Base-by-base conservation (phyloP, 2,797 vertebrate species). In the Mallotus villosus region DNA sequence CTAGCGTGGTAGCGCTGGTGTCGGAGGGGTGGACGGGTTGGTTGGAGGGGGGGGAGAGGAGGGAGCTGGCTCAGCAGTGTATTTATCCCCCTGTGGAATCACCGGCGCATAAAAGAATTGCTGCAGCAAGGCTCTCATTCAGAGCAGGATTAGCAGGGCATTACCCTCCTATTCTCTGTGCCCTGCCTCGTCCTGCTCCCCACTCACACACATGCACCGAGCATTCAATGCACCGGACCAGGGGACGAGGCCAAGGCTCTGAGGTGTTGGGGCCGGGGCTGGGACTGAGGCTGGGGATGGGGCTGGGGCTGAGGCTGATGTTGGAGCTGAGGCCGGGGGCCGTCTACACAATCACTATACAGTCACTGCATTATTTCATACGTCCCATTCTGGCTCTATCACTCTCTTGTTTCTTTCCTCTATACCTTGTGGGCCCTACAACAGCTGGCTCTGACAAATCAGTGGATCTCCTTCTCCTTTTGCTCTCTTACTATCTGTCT, bases 81-180 rank as follows among this genome's bases (percentile, higher is more conserved):
- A 71, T 76, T 91, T 84, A 80, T 90, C 86, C 84, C 79, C 72
- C 81, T 62, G 75, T 80, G 83, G 85, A 89, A 90, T 90, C 84
- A 73, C 79, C 84, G 80, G 83, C 88, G 89, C 87, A 92, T 90
- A 90, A 92, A 91, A 90, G 87, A 90, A 85, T 55, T 91, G 90
- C 90, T 91, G 84, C 63, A 76, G 77, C 81, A 85, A 86, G 90
- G 81, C 90, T 92, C 90, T 90, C 91, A 84, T 93, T 93, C 90
- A 90, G 75, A 1, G 72, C 0, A 0, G 92, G 94, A 94, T 95
- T 94, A 93, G 88, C 75, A 62, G 62, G 82, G 84, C 74, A 73
- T 90, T 82, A 85, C 68, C 82, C 83, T 53, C 32, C 57, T 75
- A 75, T 67, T 12, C 17, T 22, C 41, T 46, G 11, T 46, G 41